phyloP scores from a whole-genome alignment of 2,797 vertebrate species.

The Bovichtus diacanthus region DNA sequence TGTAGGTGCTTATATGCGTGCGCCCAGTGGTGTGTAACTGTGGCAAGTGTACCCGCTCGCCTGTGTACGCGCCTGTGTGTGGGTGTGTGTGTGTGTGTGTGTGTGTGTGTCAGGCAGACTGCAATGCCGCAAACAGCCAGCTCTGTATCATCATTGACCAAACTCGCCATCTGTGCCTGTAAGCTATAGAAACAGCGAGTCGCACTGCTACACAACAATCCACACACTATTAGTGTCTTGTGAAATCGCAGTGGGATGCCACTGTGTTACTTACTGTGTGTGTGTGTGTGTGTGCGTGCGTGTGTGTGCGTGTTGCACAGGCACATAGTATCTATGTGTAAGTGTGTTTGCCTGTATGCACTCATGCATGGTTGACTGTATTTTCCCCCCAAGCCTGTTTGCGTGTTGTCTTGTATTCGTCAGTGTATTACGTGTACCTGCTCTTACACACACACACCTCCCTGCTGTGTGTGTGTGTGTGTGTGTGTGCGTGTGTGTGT shows the following conservation, averaged over 20 bases:
- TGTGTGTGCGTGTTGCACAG: background rate
- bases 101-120: slow-evolving; percentile 51
- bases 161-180: slow-evolving; percentile 73
- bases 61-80: slow-evolving; percentile 8
- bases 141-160: slow-evolving; percentile 69
- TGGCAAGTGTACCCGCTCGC: slow-evolving; percentile 21
- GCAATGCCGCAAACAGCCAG: slow-evolving; percentile 65
- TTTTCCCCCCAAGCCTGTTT: slow-evolving; percentile 13
- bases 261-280: slow-evolving; percentile 10
- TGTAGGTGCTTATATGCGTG: slow-evolving; percentile 48
- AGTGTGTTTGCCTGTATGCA: slow-evolving; percentile 6
- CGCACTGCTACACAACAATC: slow-evolving; percentile 43
- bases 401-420: slow-evolving; percentile 14
- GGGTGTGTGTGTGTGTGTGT: slow-evolving; percentile 15
- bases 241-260: slow-evolving; percentile 27
- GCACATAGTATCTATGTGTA: background rate
- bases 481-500: slow-evolving; percentile 39
- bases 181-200: slow-evolving; percentile 63
- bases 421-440: slow-evolving; percentile 20
- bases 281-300: slow-evolving; percentile 13
- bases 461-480: slow-evolving; percentile 28
- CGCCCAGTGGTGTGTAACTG: slow-evolving; percentile 46
- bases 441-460: background rate
- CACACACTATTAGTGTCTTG: slow-evolving; percentile 30
- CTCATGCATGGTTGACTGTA: slow-evolving; percentile 1